Conservation (phyloP, 1,140 invertebrate species). For the Diorhabda sublineata region DNA sequence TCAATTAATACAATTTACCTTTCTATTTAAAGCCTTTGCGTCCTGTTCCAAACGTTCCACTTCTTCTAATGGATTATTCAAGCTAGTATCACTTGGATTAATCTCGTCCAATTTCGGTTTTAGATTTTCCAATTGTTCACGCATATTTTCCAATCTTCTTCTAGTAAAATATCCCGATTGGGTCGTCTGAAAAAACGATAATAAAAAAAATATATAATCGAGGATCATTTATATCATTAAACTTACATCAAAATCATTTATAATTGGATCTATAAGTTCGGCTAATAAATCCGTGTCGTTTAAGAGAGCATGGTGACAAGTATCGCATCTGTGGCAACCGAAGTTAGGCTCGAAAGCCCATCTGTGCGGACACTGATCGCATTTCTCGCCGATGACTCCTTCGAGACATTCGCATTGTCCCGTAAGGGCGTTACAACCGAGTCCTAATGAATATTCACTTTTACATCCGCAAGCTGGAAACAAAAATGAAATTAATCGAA, state of each 20-base stretch:
- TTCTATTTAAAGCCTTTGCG: conserved; percentile 56
- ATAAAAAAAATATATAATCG: conserved; percentile 9
- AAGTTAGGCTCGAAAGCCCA: conserved; percentile 66
- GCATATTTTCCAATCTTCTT: conserved; percentile 69
- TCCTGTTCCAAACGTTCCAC: conserved; percentile 57
- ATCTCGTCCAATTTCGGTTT: conserved; percentile 61
- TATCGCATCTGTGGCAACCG: conserved; percentile 80
- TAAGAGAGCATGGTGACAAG: conserved; percentile 81
- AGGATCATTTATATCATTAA: not conserved
- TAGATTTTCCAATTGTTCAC: conserved; percentile 61
- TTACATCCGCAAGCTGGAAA: conserved; percentile 78
- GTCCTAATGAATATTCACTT: conserved; percentile 80
- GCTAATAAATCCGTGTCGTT: conserved; percentile 79
- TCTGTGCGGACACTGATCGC: conserved; percentile 87
- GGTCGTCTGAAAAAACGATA: conserved; percentile 53
- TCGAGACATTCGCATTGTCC: conserved; percentile 94
- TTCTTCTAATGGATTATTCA: conserved; percentile 44
- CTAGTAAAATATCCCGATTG: conserved; percentile 75
- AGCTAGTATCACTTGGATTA: conserved; percentile 61
- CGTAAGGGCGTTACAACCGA: conserved; percentile 80
- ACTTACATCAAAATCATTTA: conserved; percentile 65
- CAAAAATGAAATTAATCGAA: conserved; percentile 9
- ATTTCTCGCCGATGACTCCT: conserved; percentile 92
- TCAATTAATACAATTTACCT: conserved; percentile 36
- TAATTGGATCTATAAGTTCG: conserved; percentile 59